Evolutionary conservation across 1,140 invertebrate species (phyloP), one percentile per base, ranked within the genome.

Genomic region (Acyrthosiphon pisum): DNA sequence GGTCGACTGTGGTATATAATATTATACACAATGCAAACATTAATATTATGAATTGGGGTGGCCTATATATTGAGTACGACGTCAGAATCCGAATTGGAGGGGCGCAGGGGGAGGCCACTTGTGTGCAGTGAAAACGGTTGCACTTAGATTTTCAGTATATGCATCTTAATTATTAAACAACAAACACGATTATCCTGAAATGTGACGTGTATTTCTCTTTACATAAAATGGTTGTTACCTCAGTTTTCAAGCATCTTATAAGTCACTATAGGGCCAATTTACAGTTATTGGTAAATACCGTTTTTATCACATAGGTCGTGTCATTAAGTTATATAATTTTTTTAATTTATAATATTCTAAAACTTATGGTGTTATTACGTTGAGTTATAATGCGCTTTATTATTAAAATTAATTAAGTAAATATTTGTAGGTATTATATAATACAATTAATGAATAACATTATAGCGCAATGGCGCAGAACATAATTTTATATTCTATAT

Each of bases 391-490:
- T 76, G 14, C 14, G 30, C 20, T 30, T 76, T n/a, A n/a, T n/a
- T 76, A n/a, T 76, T 76, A 35, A 53, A 53, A 76, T 76, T 1
- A 76, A 76, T 6, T n/a, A 76, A 76, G 60, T n/a, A 76, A 76
- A 76, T 76, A 76, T 76, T 76, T 76, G 60, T n/a, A n/a, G n/a
- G n/a, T 41, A 76, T 76, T n/a, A 76, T 76, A 76, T 76, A 76
- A 76, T 20, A 14, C 3, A n/a, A n/a, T 18, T n/a, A 76, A 76
- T 76, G 11, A 76, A 76, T 14, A 76, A 18, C n/a, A n/a, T 76
- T 76, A 76, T n/a, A 3, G 60, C n/a, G 6, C 30, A 35, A 35
- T 76, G 9, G 8, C 6, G 14, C 60, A 76, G 60, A 76, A 76
- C n/a, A 68, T 30, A 68, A 76, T 76, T 76, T 1, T n/a, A 76